phyloP scores from a whole-genome alignment of 1,140 invertebrate genomes.

The Glomeris maerens region DNA sequence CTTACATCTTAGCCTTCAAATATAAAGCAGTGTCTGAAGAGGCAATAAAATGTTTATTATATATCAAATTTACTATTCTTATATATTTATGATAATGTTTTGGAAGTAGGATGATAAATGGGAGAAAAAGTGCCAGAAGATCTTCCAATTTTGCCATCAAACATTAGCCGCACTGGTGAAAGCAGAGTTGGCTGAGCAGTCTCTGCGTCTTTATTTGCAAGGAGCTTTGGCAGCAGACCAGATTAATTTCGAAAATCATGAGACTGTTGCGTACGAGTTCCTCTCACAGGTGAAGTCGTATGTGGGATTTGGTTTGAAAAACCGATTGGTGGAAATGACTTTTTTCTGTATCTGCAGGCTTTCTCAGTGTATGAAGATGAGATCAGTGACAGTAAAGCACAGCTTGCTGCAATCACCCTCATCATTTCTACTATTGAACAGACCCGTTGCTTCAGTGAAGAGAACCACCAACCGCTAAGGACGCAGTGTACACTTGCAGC shows the following conservation, averaged over 20 bases:
- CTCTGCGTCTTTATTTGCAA: constrained; percentile 83
- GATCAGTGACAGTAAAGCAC: constrained; percentile 93
- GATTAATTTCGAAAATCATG: constrained; percentile 85
- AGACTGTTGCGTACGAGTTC: constrained; percentile 96
- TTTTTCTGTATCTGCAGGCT: constrained; percentile 39
- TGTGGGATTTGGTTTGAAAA: constrained; percentile 1
- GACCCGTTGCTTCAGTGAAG: constrained; percentile 82
- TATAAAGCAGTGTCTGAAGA: constrained; percentile 62
- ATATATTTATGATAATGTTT: constrained; percentile 9
- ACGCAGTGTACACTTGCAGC: constrained; percentile 88
- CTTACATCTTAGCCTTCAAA: constrained; percentile 73
- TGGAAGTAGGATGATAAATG: constrained; percentile 73
- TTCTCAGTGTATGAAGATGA: constrained; percentile 98
- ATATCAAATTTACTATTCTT: constrained; percentile 18
- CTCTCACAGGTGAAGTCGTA: constrained; percentile 61
- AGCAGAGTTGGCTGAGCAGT: constrained; percentile 81
- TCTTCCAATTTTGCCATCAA: constrained; percentile 93
- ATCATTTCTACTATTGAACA: constrained; percentile 93
- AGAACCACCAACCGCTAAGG: constrained; percentile 90
- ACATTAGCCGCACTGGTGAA: constrained; percentile 87
- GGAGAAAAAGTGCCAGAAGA: constrained; percentile 96
- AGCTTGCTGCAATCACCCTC: constrained; percentile 85
- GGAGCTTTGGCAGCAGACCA: constrained; percentile 84
- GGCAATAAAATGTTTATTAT: constrained; percentile 31
- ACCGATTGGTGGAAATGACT: constrained; percentile 1